phyloP scores from a whole-genome alignment of 2,797 vertebrate species.

The Fistularia tabacaria region DNA sequence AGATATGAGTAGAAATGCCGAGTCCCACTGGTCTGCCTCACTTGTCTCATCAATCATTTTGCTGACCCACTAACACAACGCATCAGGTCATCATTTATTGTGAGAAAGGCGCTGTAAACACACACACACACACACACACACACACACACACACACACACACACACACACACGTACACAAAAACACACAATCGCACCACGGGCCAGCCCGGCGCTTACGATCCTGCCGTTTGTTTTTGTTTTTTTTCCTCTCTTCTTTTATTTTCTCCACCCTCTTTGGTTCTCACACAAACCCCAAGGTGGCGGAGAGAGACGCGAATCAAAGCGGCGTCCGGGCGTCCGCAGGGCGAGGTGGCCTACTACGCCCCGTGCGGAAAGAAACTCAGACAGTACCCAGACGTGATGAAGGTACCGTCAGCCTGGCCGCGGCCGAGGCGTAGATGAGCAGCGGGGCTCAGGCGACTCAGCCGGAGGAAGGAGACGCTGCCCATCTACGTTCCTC shows the following conservation, averaged over 20 bases:
- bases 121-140: too few species aligned
- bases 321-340: constrained; percentile 84
- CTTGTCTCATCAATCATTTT: too few species aligned
- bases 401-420: constrained; percentile 77
- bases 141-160: too few species aligned
- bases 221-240: background rate
- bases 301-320: constrained; percentile 94
- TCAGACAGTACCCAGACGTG: constrained; percentile 95
- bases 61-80: too few species aligned
- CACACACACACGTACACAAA: too few species aligned
- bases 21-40: too few species aligned
- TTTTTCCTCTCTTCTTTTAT: constrained; percentile 5
- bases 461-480: constrained; percentile 24
- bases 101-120: too few species aligned
- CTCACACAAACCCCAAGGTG: constrained; percentile 76
- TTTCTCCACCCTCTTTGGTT: background rate
- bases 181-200: too few species aligned
- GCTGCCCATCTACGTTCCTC: constrained; percentile 43
- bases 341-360: constrained; percentile 95
- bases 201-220: too few species aligned
- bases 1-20: too few species aligned
- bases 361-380: constrained; percentile 92
- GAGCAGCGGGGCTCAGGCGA: constrained; percentile 33
- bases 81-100: too few species aligned
- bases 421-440: constrained; percentile 47